phyloP scores from a whole-genome alignment of 2,797 vertebrate genomes.

The Cryptoprocta ferox region DNA sequence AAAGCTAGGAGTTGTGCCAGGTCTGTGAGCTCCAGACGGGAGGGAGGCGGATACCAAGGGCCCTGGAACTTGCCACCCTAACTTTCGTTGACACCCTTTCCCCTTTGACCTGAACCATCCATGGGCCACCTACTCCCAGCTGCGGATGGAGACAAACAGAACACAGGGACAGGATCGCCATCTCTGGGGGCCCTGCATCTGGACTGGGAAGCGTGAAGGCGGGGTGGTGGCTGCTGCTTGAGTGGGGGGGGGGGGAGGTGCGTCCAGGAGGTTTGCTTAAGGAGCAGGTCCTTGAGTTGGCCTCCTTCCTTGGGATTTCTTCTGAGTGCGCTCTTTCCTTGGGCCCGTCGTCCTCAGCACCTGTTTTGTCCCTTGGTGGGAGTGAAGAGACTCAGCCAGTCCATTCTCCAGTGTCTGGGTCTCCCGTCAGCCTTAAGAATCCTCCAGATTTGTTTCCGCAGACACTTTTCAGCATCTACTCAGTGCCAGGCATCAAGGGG shows the following conservation, averaged over 20 bases:
- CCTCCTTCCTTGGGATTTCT: neutral
- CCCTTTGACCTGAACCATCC: neutral
- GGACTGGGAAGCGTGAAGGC: neutral
- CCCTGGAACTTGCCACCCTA: neutral
- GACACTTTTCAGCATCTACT: neutral
- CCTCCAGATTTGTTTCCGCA: neutral
- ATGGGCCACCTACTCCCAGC: neutral
- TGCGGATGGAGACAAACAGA: neutral
- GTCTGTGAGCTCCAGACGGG: neutral
- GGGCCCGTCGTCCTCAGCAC: neutral
- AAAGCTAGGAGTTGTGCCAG: neutral
- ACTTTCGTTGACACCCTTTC: neutral
- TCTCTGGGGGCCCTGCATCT: neutral
- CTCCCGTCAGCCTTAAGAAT: neutral
- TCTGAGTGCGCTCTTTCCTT: neutral
- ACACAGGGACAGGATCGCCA: neutral
- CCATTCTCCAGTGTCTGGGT: neutral
- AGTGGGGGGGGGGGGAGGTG: fast-evolving
- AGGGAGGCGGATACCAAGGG: neutral
- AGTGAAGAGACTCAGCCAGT: neutral
- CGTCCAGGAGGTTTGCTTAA: neutral
- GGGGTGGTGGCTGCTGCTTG: neutral
- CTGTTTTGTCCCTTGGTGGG: neutral
- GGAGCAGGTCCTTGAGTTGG: neutral
- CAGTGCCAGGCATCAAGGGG: neutral